Base-by-base conservation (phyloP, 2,888 invertebrate species). In the Machimus rusticus region DNA sequence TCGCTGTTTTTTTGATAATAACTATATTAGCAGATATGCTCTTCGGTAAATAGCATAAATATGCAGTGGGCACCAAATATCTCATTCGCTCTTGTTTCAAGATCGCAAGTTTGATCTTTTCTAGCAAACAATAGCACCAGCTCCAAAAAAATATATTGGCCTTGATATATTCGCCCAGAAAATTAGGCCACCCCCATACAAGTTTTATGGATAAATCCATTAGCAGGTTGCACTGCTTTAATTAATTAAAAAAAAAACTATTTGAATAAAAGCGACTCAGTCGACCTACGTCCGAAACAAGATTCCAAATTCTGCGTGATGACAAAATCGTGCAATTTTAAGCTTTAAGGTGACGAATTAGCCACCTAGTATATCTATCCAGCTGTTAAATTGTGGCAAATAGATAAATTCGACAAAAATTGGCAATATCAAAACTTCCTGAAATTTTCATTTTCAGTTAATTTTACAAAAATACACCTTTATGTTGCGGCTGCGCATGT, bases 201-300 rank as follows among this genome's bases (percentile, higher is more conserved):
- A 1, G 51, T 79, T 79, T 23, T 16, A 79, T 79, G 23, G 31
- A 12, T 78, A 23, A 23, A 39, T 43, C 28, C 16, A 79, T 31
- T n/a, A 34, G 37, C 51, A 51, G 31, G 51, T 79, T 79, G 79
- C 79, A 79, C 79, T 46, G 79, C 12, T 79, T 78, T 79, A 79
- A 51, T 79, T 79, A 79, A 31, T 23, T 34, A 79, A 51, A 51
- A 28, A 66, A 28, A 55, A 1, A 19, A n/a, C 1, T 12, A 2
- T 66, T 66, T 66, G 51, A 66, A 9, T 66, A 1, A 12, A 66
- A 66, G 19, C 12, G 19, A 28, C 3, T 19, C 12, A 19, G 3
- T 19, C 79, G 28, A 31, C 79, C 79, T 51, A 79, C 51, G 23
- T 28, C 14, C 43, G 5, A 16, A 43, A 37, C 39, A 43, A 78